Percentiles rank a stretch among this genome's conserved stretches.
phyloP scores from a whole-genome alignment of 2,797 vertebrate genomes.

The Cygnus olor region DNA sequence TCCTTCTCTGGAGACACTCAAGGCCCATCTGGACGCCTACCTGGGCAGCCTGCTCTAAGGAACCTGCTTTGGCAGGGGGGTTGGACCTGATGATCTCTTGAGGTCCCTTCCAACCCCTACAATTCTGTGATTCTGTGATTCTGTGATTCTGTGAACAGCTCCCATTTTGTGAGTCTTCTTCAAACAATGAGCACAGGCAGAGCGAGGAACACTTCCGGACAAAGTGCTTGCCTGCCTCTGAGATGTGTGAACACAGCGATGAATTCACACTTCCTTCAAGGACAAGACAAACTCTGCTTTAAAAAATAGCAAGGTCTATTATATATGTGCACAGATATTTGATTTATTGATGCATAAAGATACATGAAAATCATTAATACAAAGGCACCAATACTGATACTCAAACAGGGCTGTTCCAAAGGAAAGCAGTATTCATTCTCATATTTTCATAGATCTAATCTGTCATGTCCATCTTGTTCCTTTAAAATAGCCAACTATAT shows the following conservation, averaged over 20 bases:
- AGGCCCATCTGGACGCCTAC: too few species aligned
- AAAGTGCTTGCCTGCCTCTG: not conserved
- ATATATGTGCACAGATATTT: not conserved
- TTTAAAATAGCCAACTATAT: slow-evolving; percentile 22
- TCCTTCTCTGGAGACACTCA: too few species aligned
- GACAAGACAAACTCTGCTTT: slow-evolving; percentile 51
- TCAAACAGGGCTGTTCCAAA: not conserved
- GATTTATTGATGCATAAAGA: not conserved
- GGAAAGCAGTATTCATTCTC: not conserved
- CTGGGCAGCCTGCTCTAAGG: too few species aligned
- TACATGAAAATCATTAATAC: not conserved
- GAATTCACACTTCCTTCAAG: slow-evolving; percentile 5
- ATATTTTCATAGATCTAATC: slow-evolving; percentile 13
- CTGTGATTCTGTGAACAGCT: not conserved
- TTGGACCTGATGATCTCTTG: too few species aligned
- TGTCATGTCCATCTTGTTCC: not conserved
- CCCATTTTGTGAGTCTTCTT: not conserved
- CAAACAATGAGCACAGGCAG: not conserved
- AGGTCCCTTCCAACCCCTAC: too few species aligned
- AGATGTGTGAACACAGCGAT: not conserved
- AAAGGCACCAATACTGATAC: not conserved
- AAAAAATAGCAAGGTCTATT: slow-evolving; percentile 19
- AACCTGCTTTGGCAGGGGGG: too few species aligned
- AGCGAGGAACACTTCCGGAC: not conserved
- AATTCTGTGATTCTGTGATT: too few species aligned